phyloP scores from a whole-genome alignment of 1,140 invertebrate species.

The Aphaenogaster floridana region DNA sequence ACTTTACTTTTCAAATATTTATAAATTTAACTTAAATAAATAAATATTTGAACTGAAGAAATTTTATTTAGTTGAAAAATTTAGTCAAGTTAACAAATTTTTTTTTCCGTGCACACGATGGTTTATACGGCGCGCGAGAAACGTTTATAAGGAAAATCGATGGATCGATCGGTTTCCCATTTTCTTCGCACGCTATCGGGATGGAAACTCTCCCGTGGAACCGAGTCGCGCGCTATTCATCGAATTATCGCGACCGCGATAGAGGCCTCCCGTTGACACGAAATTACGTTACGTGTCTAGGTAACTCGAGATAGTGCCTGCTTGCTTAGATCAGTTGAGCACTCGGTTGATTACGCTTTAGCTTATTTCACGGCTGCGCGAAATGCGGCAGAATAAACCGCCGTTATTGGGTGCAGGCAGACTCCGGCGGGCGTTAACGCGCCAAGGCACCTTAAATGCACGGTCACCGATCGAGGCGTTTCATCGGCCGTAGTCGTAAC shows the following conservation, averaged over 20 bases:
- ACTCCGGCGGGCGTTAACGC: constrained; percentile 59
- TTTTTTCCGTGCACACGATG: background rate
- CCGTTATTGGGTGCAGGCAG: constrained; percentile 76
- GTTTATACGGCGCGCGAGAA: background rate
- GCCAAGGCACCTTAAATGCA: constrained; percentile 66
- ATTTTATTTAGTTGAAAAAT: too few species aligned
- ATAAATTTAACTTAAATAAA: too few species aligned
- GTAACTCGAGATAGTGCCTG: constrained; percentile 5
- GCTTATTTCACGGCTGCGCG: constrained; percentile 76
- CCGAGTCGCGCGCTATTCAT: constrained; percentile 34
- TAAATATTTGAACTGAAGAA: too few species aligned
- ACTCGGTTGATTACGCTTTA: constrained; percentile 32
- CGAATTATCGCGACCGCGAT: constrained; percentile 28
- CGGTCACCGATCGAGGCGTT: constrained; percentile 51
- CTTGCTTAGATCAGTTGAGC: constrained; percentile 21
- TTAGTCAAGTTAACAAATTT: too few species aligned
- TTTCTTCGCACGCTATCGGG: constrained; percentile 37
- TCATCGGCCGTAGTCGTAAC: constrained; percentile 43
- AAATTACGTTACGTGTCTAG: constrained; percentile 32
- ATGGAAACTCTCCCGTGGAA: background rate
- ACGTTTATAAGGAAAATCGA: constrained; percentile 26
- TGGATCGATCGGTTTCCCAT: constrained; percentile 36
- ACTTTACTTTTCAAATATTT: too few species aligned
- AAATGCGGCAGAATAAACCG: constrained; percentile 77
- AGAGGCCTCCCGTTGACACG: constrained; percentile 6